These are phyloP conservation scores for Ericerus pela DNA, from an alignment of 1,140 invertebrate species.

Conservation along the genomic window DNA sequence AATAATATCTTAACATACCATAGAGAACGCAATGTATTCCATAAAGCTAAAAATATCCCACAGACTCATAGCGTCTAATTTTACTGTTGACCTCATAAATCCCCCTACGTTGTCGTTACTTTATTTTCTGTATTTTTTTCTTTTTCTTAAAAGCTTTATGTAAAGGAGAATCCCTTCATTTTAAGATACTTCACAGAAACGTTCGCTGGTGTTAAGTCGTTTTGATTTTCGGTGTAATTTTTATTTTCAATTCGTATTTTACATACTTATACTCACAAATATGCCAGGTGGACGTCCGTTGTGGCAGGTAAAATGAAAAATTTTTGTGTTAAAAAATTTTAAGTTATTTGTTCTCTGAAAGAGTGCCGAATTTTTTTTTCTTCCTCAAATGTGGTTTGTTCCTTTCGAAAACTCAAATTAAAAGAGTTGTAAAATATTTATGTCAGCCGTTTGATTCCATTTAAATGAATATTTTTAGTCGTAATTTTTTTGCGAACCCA, in stretches of 20 bases:
- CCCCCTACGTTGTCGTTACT: not conserved
- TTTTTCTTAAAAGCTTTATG: too few relatives aligned
- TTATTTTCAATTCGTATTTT: not conserved
- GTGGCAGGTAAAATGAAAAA: constrained; percentile 7
- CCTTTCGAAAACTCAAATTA: not conserved
- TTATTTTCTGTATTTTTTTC: not conserved
- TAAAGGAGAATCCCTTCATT: too few relatives aligned
- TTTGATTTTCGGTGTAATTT: not conserved
- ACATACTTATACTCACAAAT: not conserved
- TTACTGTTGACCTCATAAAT: constrained; percentile 5
- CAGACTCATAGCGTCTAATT: too few relatives aligned
- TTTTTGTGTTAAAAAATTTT: too few relatives aligned
- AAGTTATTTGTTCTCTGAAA: too few relatives aligned
- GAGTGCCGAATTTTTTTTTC: not conserved
- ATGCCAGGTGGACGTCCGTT: constrained; percentile 1
- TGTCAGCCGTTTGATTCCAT: not conserved
- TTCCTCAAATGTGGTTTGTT: not conserved
- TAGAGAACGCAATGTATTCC: too few relatives aligned
- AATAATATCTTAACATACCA: too few relatives aligned
- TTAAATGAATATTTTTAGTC: not conserved
- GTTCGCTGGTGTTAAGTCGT: too few relatives aligned
- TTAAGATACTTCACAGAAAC: too few relatives aligned
- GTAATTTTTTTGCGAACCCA: not conserved
- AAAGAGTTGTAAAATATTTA: not conserved
- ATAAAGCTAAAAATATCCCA: too few relatives aligned